A percentile compares a stretch with the other conserved stretches of the same genome.
Evolutionary conservation across 2,113 vertebrate species (phyloP).

Genomic region (Vidua macroura): DNA sequence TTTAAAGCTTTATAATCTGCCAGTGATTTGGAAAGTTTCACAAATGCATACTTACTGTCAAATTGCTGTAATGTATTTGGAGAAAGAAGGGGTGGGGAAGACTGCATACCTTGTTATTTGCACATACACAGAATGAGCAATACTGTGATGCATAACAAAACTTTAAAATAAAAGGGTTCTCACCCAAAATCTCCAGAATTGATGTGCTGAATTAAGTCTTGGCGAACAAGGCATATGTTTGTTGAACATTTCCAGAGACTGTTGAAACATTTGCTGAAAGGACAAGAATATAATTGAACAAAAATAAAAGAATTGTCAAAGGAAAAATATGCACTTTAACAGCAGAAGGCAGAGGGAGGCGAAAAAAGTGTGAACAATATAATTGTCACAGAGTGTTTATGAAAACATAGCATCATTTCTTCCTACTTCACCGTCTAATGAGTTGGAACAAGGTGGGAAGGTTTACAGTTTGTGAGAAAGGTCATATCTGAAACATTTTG

Average conservation of each 20-base stretch:
- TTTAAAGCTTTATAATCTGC: neutral
- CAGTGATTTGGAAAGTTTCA: neutral
- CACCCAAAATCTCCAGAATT: slow-evolving; percentile 75
- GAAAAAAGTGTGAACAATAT: neutral
- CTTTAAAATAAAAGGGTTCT: slow-evolving; percentile 39
- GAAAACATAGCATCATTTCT: neutral
- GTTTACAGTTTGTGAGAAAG: neutral
- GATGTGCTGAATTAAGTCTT: slow-evolving; percentile 70
- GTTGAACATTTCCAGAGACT: slow-evolving; percentile 71
- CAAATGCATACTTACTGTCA: neutral
- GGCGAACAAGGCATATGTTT: slow-evolving; percentile 65
- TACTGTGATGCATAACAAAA: neutral
- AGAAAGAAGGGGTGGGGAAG: neutral
- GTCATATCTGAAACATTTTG: neutral
- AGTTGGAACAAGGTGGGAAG: neutral
- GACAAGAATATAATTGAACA: neutral
- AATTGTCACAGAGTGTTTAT: neutral
- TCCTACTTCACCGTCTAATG: neutral
- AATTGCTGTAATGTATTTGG: neutral
- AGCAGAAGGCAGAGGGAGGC: neutral
- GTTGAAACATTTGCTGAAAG: slow-evolving; percentile 70
- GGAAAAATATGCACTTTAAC: neutral
- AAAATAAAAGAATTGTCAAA: neutral
- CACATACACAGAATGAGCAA: neutral
- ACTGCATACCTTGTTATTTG: neutral